Percentiles rank a stretch among this genome's conserved stretches.
Conservation (phyloP, 2,797 vertebrate species). For the Paratrypauchen microcephalus region DNA sequence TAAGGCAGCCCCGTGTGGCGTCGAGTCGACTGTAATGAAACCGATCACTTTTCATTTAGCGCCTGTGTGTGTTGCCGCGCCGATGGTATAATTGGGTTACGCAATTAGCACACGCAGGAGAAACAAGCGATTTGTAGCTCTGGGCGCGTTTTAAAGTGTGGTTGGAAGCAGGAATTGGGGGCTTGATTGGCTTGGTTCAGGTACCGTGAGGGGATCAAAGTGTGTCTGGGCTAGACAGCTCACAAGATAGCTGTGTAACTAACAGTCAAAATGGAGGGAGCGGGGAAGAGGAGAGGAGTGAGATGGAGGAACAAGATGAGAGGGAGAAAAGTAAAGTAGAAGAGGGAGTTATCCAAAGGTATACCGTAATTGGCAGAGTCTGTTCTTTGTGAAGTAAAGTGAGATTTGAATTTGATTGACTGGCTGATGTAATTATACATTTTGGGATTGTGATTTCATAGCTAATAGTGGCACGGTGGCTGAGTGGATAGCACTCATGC, state of each 20-base stretch:
- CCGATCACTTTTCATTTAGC: constrained; percentile 76
- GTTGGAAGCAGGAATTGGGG: constrained; percentile 45
- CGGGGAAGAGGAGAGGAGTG: background rate
- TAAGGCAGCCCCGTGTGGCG: constrained; percentile 56
- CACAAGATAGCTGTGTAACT: constrained; percentile 35
- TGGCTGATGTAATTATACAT: background rate
- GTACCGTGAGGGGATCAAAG: constrained; percentile 38
- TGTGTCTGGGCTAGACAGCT: constrained; percentile 37
- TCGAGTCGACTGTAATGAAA: constrained; percentile 71
- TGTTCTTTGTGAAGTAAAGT: constrained; percentile 29
- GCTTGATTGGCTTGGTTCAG: constrained; percentile 59
- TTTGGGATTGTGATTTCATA: too few species aligned
- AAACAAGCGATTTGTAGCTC: constrained; percentile 61
- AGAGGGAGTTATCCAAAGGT: background rate
- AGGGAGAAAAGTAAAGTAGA: background rate
- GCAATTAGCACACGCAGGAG: constrained; percentile 74
- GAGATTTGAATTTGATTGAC: background rate
- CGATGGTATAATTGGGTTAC: constrained; percentile 76
- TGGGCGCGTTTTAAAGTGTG: constrained; percentile 52
- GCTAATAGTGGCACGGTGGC: too few species aligned
- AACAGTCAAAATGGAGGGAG: constrained; percentile 37
- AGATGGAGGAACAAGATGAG: background rate
- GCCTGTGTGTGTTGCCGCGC: constrained; percentile 57
- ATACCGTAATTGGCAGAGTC: constrained; percentile 50
- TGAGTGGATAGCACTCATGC: too few species aligned